A percentile compares a stretch with the other conserved stretches of the same genome.
These are phyloP conservation scores for Carassius auratus DNA, from an alignment of 2,113 vertebrate species.

Conservation along the genomic window DNA sequence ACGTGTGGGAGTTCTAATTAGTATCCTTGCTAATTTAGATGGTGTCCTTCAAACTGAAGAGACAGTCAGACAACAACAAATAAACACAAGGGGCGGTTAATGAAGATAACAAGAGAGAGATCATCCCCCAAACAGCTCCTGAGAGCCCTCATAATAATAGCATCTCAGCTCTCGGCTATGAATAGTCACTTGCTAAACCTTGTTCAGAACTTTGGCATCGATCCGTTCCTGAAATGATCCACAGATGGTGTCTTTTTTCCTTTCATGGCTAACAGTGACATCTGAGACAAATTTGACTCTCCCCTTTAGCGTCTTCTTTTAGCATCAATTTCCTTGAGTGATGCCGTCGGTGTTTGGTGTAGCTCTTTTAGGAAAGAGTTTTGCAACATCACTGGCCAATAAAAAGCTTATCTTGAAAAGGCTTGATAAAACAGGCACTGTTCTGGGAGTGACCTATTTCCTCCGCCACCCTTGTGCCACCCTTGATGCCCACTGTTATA, in stretches of 20 bases:
- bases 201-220: conserved; percentile 3
- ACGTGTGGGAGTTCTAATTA: conserved; percentile 48
- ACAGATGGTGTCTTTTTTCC: conserved; percentile 32
- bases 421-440: conserved; percentile 37
- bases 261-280: conserved; percentile 24
- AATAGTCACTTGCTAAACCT: conserved; percentile 23
- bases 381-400: background rate
- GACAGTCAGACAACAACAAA: conserved; percentile 46
- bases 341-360: conserved; percentile 18
- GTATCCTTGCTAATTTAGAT: conserved; percentile 57
- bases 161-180: conserved; percentile 18
- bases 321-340: conserved; percentile 4
- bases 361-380: conserved; percentile 6
- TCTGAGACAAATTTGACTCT: conserved; percentile 8
- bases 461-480: conserved; percentile 25
- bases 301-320: conserved; percentile 5
- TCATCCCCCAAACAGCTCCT: conserved; percentile 19
- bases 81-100: conserved; percentile 54
- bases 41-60: conserved; percentile 48
- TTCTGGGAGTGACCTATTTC: conserved; percentile 53
- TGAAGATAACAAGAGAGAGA: conserved; percentile 45
- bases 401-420: conserved; percentile 48
- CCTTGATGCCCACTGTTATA: conserved; percentile 28
- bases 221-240: conserved; percentile 40
- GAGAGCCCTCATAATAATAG: background rate